Percentiles rank a stretch among this genome's conserved stretches.
phyloP scores from a whole-genome alignment of 2,797 vertebrate species.

The Triplophysa bombifrons region DNA sequence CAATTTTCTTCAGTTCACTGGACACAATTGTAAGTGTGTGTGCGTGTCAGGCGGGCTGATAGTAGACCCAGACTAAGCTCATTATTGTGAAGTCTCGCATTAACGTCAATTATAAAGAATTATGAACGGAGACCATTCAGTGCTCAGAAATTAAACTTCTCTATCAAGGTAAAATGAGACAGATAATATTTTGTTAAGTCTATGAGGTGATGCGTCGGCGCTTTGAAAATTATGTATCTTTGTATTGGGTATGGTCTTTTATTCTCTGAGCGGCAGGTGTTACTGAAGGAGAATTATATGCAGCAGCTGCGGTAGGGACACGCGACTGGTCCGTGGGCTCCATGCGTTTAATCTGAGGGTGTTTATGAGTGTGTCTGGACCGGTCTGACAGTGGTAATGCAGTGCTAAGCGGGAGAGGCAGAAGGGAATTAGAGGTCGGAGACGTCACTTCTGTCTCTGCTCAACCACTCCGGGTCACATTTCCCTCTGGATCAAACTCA shows the following conservation, averaged over 20 bases:
- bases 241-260: neutral
- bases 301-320: conserved; percentile 12
- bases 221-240: conserved; percentile 16
- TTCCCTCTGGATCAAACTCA: conserved; percentile 54
- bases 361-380: conserved; percentile 27
- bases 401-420: conserved; percentile 5
- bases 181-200: conserved; percentile 7
- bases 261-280: conserved; percentile 17
- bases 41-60: conserved; percentile 39
- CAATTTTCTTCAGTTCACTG: conserved; percentile 63
- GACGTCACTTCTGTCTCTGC: neutral
- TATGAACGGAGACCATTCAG: conserved; percentile 32
- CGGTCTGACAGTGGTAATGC: conserved; percentile 1
- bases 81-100: conserved; percentile 48
- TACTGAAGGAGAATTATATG: conserved; percentile 22
- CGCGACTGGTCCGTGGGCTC: neutral
- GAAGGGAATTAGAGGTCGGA: conserved; percentile 1
- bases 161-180: conserved; percentile 1
- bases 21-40: conserved; percentile 31
- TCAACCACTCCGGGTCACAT: conserved; percentile 23
- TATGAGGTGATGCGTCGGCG: neutral
- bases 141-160: conserved; percentile 41
- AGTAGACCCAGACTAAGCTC: conserved; percentile 45
- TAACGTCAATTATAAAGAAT: conserved; percentile 47
- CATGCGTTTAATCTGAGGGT: conserved; percentile 8